A percentile compares a stretch with the other conserved stretches of the same genome.
phyloP scores from a whole-genome alignment of 1,140 invertebrate species.

The Apis mellifera region Amel_HAv3.1 CM009935.2:5154501-5155000 shows the following conservation, averaged over 20 bases:
- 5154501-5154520: neutral
- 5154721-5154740: neutral
- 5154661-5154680: neutral
- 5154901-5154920: neutral
- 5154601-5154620: neutral
- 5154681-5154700: too few relatives aligned
- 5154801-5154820: too few relatives aligned
- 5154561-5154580: neutral
- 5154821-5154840: neutral
- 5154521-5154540: neutral
- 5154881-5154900: slow-evolving; percentile 6
- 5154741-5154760: neutral
- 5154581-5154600: neutral
- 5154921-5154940: neutral
- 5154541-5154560: neutral
- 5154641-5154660: neutral
- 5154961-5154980: neutral
- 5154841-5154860: too few relatives aligned
- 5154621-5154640: neutral
- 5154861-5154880: neutral
- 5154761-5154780: neutral
- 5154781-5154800: neutral
- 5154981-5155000: neutral
- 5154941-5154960: too few relatives aligned
- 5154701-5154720: neutral